Base-by-base conservation (phyloP, 2,113 vertebrate genomes). In the Malurus cyaneus region DNA sequence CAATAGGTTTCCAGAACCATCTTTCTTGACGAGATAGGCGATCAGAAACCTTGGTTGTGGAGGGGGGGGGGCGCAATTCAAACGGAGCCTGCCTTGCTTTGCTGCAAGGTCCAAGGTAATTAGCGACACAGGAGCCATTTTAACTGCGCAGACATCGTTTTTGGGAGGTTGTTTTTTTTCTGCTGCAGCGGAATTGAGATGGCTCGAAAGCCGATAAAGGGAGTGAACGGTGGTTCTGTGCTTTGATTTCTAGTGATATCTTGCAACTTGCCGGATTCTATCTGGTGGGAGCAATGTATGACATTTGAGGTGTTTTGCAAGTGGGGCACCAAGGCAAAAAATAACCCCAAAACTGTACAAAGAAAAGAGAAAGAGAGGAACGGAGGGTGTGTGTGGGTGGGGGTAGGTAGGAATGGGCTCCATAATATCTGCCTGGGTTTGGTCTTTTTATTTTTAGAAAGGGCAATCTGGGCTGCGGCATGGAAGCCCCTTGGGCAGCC, bases 111-210 rank as follows among this genome's bases (percentile, higher is more conserved):
- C 73, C 71, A 72, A 81, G 90, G 80, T 83, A 84, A 93, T 93
- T 85, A 96, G 92, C 80, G 96, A 95, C 88, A 80, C 89, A 97
- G 98, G 83, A 98, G 98, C 98, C 98, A 98, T 98, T 97, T 98
- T 98, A 97, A 91, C 94, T 97, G 89, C 90, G 82, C 96, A 97
- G 94, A 71, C 88, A 93, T 94, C 52, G 19, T 88, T 88, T 96
- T 94, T 92, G 91, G 70, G 52, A 88, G 78, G 36, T 71, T 67
- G 57, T n/a, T 82, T 50, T 50, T 50, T 32, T 31, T 86, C 61
- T 82, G 73, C 79, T 81, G 76, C 79, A 82, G 69, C 59, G 46
- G 65, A 91, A 86, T 29, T 32, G 52, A 78, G 60, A 31, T 24
- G 78, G 44, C 23, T 84, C 21, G 49, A 41, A 84, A 86, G 47